Evolutionary conservation across 2,888 invertebrate genomes (phyloP), one percentile per base, ranked within the genome.

Genomic region (Saturnia pavonia): DNA sequence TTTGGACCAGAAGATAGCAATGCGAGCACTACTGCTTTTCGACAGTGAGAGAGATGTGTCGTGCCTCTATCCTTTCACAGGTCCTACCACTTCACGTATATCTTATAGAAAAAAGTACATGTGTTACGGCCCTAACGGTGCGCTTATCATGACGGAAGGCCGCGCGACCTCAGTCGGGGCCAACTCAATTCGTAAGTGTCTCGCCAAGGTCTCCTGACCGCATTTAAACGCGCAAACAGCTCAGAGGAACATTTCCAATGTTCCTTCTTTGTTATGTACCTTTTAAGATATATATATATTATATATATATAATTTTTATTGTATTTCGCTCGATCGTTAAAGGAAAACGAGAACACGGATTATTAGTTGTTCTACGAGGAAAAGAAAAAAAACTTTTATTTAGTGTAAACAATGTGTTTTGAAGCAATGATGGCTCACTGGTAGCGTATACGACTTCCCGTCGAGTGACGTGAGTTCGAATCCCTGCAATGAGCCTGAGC

Each of bases 141-240:
- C 74, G 77, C 76, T 75, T 79, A 79, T 77, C 76, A 78, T 82
- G 80, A 80, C 80, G 85, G 86, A 86, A 86, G 86, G 81, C 81
- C 79, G 70, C 71, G 72, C 79, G 88, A 81, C 88, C 89, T 88
- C 87, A 85, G 73, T 76, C 75, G 84, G 80, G 86, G 84, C 86
- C 87, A 82, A 80, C 82, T 86, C 84, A 85, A 88, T 88, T 88
- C 88, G 87, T 88, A 86, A 86, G 87, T 85, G 84, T 83, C 80
- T 79, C 79, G 76, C 82, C 90, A 90, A 90, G 90, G 90, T 88
- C 84, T 82, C 74, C 75, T 75, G 79, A 75, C 74, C 76, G 74
- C 75, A 76, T 78, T 76, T 75, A 77, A 82, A 80, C 81, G 78
- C 82, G 79, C 74, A 76, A 65, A 48, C 34, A 51, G 54, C 67